phyloP scores from a whole-genome alignment of 2,888 invertebrate species.

The Apamea crenata region DNA sequence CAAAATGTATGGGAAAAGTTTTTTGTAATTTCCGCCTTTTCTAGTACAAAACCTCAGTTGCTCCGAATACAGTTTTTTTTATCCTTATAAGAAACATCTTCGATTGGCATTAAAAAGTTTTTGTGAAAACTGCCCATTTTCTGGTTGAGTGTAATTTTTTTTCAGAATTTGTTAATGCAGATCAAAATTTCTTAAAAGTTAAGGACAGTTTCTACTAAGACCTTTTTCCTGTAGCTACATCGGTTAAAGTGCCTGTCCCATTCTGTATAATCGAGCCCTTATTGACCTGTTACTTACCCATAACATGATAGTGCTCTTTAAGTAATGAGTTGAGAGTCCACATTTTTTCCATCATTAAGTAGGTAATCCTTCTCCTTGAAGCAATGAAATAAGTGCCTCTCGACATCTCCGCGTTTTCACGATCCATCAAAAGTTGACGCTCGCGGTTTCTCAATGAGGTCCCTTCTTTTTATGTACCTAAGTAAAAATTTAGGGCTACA shows the following conservation, averaged over 20 bases:
- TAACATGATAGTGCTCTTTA: too few species aligned
- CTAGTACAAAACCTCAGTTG: too few species aligned
- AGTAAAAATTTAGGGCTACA: conserved; percentile 14
- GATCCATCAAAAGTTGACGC: conserved; percentile 49
- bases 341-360: not conserved
- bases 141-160: too few species aligned
- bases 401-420: conserved; percentile 38
- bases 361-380: not conserved
- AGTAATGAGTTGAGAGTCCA: not conserved
- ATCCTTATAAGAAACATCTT: not conserved
- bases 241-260: not conserved
- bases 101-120: not conserved
- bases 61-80: not conserved
- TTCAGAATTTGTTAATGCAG: too few species aligned
- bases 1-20: too few species aligned
- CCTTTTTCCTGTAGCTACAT: not conserved
- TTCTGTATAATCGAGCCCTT: not conserved
- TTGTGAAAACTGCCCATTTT: not conserved
- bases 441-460: conserved; percentile 40
- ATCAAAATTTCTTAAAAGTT: too few species aligned
- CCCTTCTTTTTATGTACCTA: conserved; percentile 9
- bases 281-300: not conserved
- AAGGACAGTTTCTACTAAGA: not conserved
- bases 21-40: too few species aligned
- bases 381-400: conserved; percentile 41